Evolutionary conservation across 2,113 vertebrate species (phyloP).

Genomic region (Delphinapterus leucas): DNA sequence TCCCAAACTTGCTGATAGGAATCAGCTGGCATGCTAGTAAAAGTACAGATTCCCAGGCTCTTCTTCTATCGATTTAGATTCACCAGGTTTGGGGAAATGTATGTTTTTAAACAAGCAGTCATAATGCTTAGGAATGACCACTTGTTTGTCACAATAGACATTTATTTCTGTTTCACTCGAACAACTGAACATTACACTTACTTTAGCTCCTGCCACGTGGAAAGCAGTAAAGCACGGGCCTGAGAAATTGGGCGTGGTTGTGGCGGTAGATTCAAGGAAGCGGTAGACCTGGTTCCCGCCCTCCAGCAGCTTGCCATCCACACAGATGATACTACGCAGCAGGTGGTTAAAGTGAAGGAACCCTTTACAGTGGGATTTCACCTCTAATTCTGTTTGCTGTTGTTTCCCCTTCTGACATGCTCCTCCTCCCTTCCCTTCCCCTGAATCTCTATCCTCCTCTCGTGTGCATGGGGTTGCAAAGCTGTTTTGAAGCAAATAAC

Average conservation of each 20-base stretch:
- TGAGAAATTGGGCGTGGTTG: background rate
- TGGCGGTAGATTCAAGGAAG: background rate
- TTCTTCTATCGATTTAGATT: background rate
- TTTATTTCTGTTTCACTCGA: constrained; percentile 15
- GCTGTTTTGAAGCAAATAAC: constrained; percentile 37
- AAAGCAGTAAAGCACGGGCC: background rate
- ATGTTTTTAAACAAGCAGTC: background rate
- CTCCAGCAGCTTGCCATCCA: background rate
- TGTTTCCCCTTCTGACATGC: background rate
- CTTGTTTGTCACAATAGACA: background rate
- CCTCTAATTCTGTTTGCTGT: background rate
- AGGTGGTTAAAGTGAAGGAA: background rate
- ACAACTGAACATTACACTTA: background rate
- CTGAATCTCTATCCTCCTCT: background rate
- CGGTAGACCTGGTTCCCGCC: background rate
- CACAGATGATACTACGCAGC: background rate
- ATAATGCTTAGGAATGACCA: background rate
- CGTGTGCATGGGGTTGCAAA: background rate
- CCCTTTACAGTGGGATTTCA: background rate
- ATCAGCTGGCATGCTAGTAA: background rate
- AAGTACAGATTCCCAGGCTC: background rate
- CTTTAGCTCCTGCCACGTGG: background rate
- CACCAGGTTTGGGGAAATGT: background rate
- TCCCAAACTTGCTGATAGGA: background rate
- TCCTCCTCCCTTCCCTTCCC: background rate